Base-by-base conservation (phyloP, 2,888 invertebrate species). In the Selenia dentaria region DNA sequence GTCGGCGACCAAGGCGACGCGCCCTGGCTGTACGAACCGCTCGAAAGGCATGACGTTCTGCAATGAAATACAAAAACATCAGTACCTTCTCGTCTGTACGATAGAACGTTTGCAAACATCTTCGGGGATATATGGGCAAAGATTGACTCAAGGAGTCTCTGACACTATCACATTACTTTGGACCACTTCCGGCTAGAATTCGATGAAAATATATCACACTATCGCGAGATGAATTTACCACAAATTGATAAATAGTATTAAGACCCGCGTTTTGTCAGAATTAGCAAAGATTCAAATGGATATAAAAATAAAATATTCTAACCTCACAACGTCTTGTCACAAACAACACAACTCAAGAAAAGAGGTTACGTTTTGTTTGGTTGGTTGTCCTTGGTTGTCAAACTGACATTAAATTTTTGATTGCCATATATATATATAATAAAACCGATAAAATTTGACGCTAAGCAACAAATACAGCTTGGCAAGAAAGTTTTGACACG, bases 1-100 rank as follows among this genome's bases (percentile, higher is more conserved):
- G 75, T 97, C 95, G 50, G 97, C 95, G 68, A 99, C 95, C 83
- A 96, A 96, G 91, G 98, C 99, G 68, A 99, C 96, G 66, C 99
- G 97, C 90, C 99, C 99, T 59, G 98, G 95, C 90, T 99, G 97
- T 61, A 99, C 99, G 91, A 96, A 98, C 88, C 97, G 94, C 76
- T 95, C 92, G 92, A 97, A 97, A 77, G 96, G 95, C 97, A 90
- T 90, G 82, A 83, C 85, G 90, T 83, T 62, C 88, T 88, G 86
- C 50, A 88, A 87, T 54, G 59, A 62, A 69, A 67, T 18, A 51
- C 18, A 57, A 64, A 50, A 16, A 27, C 22, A 25, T 47, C 25
- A 31, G 37, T 10, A 51, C 50, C 41, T 49, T 51, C 31, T 37
- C 9, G 12, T 14, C 13, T 16, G 3, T 16, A 2, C 16, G 4